Percentiles rank a stretch among this genome's conserved stretches.
Evolutionary conservation across 2,113 vertebrate species (phyloP).

Genomic region (Cynoglossus semilaevis): DNA sequence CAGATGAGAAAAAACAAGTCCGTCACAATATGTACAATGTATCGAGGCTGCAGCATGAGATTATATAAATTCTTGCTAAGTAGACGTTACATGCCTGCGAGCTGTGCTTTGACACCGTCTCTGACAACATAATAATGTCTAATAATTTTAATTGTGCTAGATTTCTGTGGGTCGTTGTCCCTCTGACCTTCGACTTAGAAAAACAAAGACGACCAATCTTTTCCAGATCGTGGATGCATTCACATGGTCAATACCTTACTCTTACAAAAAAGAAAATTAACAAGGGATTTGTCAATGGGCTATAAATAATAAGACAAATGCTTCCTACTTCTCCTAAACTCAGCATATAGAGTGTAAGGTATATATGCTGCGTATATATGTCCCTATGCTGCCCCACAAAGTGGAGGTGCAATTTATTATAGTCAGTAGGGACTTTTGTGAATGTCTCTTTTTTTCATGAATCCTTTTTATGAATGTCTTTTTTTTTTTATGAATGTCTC

Average conservation of each 20-base stretch:
- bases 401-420: neutral
- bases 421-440: neutral
- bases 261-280: conserved; percentile 7
- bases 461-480: neutral
- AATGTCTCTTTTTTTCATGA: neutral
- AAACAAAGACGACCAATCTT: neutral
- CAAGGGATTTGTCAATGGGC: neutral
- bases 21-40: too few species aligned
- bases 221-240: conserved; percentile 6
- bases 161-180: conserved; percentile 5
- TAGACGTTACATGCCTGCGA: neutral
- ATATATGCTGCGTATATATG: neutral
- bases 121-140: conserved; percentile 22
- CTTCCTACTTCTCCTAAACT: neutral
- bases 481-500: neutral
- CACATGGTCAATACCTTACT: neutral
- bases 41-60: too few species aligned
- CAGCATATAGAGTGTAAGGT: neutral
- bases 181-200: conserved; percentile 21
- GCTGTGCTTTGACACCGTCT: neutral
- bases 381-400: neutral
- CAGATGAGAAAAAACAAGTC: too few species aligned
- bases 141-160: conserved; percentile 17
- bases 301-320: neutral
- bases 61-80: neutral